phyloP scores from a whole-genome alignment of 92 coral and sea anemone species.

The Bergia puertoricense region DNA sequence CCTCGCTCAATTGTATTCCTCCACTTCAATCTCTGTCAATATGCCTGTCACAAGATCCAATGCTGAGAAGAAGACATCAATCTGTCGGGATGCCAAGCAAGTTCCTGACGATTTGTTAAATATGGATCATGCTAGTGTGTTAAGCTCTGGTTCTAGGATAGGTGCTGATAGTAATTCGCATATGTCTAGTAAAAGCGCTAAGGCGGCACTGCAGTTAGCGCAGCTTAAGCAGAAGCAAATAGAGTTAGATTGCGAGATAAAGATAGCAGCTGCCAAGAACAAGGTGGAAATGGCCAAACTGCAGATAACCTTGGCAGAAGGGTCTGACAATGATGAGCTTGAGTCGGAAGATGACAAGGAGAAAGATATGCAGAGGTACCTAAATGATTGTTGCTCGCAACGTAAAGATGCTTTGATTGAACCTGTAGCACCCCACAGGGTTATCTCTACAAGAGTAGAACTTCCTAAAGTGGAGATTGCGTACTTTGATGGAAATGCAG shows the following conservation, averaged over 20 bases:
- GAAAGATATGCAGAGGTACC: background rate
- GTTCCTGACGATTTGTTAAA: too few relatives aligned
- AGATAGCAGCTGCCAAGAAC: background rate
- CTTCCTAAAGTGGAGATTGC: conserved; percentile 59
- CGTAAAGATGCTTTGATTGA: background rate
- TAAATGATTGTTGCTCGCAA: background rate
- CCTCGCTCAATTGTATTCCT: too few relatives aligned
- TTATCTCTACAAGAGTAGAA: conserved; percentile 30
- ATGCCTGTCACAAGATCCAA: too few relatives aligned
- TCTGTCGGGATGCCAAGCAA: too few relatives aligned
- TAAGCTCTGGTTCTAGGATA: too few relatives aligned
- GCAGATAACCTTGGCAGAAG: background rate
- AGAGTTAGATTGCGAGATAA: background rate
- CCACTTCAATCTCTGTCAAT: too few relatives aligned
- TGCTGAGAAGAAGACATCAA: too few relatives aligned
- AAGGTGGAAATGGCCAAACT: background rate
- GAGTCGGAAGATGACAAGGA: background rate
- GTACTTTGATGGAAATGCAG: conserved; percentile 63
- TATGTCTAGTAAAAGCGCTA: too few relatives aligned
- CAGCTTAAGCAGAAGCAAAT: background rate
- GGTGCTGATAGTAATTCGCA: too few relatives aligned
- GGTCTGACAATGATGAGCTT: background rate
- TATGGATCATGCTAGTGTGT: too few relatives aligned
- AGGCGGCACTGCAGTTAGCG: background rate
- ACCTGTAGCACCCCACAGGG: background rate